phyloP scores from a whole-genome alignment of 37 sponge, comb jelly and placozoan species.

The Geodia barretti region DNA sequence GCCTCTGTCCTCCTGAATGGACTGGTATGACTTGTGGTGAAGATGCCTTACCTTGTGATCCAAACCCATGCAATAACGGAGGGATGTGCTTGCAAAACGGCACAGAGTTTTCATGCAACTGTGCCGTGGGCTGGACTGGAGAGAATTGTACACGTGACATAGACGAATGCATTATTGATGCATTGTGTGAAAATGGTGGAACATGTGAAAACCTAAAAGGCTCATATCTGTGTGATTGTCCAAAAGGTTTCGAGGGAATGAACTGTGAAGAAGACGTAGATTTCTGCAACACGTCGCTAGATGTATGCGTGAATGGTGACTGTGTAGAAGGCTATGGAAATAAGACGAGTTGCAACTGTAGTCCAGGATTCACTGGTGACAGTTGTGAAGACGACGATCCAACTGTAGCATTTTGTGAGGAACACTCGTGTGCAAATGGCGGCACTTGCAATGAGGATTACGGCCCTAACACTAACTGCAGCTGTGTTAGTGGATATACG shows the following conservation, averaged over 20 bases:
- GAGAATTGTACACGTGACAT: conserved; percentile 32
- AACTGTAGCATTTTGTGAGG: not conserved
- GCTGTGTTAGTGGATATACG: conserved; percentile 53
- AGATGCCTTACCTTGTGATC: conserved; percentile 3
- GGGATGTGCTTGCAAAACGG: conserved; percentile 14
- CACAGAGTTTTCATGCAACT: conserved; percentile 28
- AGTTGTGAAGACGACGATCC: conserved; percentile 34
- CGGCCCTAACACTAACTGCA: conserved; percentile 16
- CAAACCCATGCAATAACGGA: conserved; percentile 13
- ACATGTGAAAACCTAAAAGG: conserved; percentile 37
- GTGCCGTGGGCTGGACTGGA: conserved; percentile 32
- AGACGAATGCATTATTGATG: conserved; percentile 7
- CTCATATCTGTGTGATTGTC: conserved; percentile 32
- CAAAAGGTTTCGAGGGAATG: conserved; percentile 35
- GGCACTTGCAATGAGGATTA: conserved; percentile 16
- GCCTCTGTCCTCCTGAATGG: conserved; percentile 34
- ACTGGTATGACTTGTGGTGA: conserved; percentile 25
- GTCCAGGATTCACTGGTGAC: conserved; percentile 41
- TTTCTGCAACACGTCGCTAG: not conserved
- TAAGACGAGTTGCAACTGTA: conserved; percentile 31
- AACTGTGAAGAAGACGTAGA: conserved; percentile 28
- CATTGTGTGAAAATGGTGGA: conserved; percentile 66
- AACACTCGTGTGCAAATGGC: not conserved
- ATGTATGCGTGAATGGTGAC: conserved; percentile 15
- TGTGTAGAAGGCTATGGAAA: conserved; percentile 57